Conservation (phyloP, 53 echinoderm and acorn worm genomes). For the Patiria pectinifera region DNA sequence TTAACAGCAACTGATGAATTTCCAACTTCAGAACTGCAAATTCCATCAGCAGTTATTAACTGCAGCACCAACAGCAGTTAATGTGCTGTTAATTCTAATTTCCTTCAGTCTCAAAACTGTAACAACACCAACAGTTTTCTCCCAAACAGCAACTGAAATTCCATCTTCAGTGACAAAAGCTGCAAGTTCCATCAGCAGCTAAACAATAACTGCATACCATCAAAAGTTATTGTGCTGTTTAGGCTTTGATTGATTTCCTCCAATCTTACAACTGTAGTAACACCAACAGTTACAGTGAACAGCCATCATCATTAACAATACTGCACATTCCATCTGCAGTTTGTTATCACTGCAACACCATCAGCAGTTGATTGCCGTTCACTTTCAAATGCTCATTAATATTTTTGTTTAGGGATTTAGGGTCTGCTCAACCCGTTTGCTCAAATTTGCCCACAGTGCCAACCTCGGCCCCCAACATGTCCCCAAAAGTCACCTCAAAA, state of each 20-base stretch:
- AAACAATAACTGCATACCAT: neutral
- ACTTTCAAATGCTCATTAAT: conserved; percentile 5
- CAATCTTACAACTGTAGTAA: neutral
- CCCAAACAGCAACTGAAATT: conserved; percentile 19
- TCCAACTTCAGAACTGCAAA: conserved; percentile 22
- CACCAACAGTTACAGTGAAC: conserved; percentile 24
- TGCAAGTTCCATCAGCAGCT: conserved; percentile 23
- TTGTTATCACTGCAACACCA: neutral
- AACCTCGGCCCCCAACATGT: neutral
- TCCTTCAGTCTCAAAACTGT: neutral
- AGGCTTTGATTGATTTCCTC: conserved; percentile 16
- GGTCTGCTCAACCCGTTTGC: conserved; percentile 41
- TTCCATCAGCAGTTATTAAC: conserved; percentile 14
- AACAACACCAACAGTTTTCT: conserved; percentile 14
- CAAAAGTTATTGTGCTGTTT: conserved; percentile 15
- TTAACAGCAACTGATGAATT: conserved; percentile 13
- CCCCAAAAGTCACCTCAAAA: neutral
- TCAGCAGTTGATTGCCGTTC: conserved; percentile 10
- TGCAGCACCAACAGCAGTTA: neutral
- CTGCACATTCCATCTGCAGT: conserved; percentile 22
- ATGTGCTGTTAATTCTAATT: neutral
- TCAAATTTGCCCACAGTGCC: neutral
- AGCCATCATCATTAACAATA: neutral
- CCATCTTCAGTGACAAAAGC: conserved; percentile 20
- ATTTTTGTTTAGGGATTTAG: neutral